Evolutionary conservation across 2,888 invertebrate species (phyloP).

Genomic region (Drosophila anomalipes): DNA sequence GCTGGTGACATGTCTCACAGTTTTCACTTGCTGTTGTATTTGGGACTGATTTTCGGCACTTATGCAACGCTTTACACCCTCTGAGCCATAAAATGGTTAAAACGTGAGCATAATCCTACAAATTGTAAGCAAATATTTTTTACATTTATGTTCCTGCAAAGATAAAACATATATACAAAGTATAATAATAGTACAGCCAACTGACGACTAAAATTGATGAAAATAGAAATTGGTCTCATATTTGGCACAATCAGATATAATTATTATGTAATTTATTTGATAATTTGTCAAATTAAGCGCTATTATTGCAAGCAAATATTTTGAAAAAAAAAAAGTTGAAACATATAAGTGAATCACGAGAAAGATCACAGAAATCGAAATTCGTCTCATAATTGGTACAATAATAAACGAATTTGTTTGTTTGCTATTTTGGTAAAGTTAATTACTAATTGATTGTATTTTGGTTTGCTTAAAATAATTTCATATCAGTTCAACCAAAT

Average conservation of each 20-base stretch:
- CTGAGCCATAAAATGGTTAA: slow-evolving; percentile 39
- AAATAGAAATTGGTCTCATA: neutral
- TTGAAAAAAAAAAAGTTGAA: neutral
- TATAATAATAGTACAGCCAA: neutral
- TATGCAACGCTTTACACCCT: slow-evolving; percentile 41
- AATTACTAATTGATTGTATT: neutral
- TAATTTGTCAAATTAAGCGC: neutral
- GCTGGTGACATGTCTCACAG: slow-evolving; percentile 60
- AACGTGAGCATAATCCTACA: slow-evolving; percentile 34
- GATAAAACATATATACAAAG: neutral
- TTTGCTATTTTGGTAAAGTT: neutral
- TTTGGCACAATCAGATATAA: neutral
- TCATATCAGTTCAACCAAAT: neutral
- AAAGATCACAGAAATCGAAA: neutral
- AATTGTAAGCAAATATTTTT: slow-evolving; percentile 11
- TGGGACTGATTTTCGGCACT: slow-evolving; percentile 22
- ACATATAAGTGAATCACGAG: neutral
- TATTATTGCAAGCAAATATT: slow-evolving; percentile 9
- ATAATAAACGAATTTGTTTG: neutral
- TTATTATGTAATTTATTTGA: neutral
- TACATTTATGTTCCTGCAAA: neutral
- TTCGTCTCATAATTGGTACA: neutral
- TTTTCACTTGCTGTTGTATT: slow-evolving; percentile 35
- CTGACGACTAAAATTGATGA: neutral
- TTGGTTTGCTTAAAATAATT: slow-evolving; percentile 1